Percentiles rank a stretch among this genome's conserved stretches.
These are phyloP conservation scores for Diogma glabrata DNA, from an alignment of 2,888 invertebrate genomes.

Conservation along the genomic window DNA sequence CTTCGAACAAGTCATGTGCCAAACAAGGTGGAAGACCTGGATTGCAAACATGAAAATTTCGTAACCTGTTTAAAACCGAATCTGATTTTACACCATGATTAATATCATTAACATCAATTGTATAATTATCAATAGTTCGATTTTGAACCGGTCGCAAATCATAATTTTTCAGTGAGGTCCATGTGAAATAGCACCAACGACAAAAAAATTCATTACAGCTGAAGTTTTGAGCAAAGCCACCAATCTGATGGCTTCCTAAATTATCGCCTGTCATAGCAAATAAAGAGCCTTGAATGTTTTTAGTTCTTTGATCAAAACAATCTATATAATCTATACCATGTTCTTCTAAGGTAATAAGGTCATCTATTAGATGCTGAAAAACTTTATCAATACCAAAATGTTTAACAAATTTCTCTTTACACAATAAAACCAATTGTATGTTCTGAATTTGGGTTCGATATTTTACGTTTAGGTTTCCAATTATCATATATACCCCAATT, in stretches of 20 bases:
- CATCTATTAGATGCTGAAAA: conserved; percentile 19
- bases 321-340: conserved; percentile 17
- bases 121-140: background rate
- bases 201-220: conserved; percentile 20
- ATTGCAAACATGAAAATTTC: conserved; percentile 1
- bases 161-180: conserved; percentile 6
- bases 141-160: background rate
- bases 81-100: background rate
- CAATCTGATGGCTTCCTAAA: conserved; percentile 24
- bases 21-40: conserved; percentile 1
- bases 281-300: conserved; percentile 19
- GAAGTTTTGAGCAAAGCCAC: conserved; percentile 24
- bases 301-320: background rate
- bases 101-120: background rate
- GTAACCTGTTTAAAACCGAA: background rate
- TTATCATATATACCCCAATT: conserved; percentile 23
- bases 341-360: conserved; percentile 21
- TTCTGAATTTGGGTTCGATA: conserved; percentile 20
- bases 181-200: conserved; percentile 20
- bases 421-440: conserved; percentile 24
- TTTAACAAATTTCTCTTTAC: conserved; percentile 21
- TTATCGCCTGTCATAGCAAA: conserved; percentile 22
- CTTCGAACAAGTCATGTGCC: background rate
- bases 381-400: conserved; percentile 21
- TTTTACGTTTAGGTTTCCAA: conserved; percentile 22